Base-by-base conservation (phyloP, 2,797 vertebrate genomes). In the Adrianichthys oophorus region DNA sequence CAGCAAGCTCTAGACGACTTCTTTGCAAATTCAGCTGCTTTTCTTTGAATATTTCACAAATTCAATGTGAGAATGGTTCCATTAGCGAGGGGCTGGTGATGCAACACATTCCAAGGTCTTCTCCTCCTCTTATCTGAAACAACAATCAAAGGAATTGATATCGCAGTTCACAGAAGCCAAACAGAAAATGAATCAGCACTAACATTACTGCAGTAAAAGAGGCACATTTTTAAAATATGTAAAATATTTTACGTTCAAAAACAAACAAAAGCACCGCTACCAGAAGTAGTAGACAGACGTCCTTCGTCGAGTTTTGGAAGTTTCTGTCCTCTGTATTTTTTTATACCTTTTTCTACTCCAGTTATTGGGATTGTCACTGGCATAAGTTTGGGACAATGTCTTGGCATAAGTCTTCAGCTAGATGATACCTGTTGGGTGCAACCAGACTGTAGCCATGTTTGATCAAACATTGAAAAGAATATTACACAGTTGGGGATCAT, bases 51-150 rank as follows among this genome's bases (percentile, higher is more conserved):
- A 43, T 12, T 32, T 53, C 51, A 21, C 21, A 45, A 52, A 44
- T 24, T 44, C 59, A 63, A 68, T 74, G 64, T 74, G 59, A 83
- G 18, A 69, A 19, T 8, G 43, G 63, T 64, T 73, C 42, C 2
- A 18, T 62, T 15, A 37, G 3, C 24, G 41, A 47, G n/a, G 57
- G 19, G 44, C 42, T 16, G 51, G 37, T 66, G 68, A 78, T 57
- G 52, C 52, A 59, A 32, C 60, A 29, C 29, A 23, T 45, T 55
- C 65, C 52, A 80, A 76, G 74, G 80, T 48, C 7, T 6, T 10
- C 32, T 37, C 32, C 32, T 37, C 10, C 32, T 37, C 32, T 44
- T 57, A 0, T n/a, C 7, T 48, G 18, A 5, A 62, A 69, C 42
- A 72, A 62, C 53, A 70, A 50, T 15, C 48, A 43, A 0, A 0